Conservation (phyloP, 2,797 vertebrate species). For the Micropoecilia bifurca region DNA sequence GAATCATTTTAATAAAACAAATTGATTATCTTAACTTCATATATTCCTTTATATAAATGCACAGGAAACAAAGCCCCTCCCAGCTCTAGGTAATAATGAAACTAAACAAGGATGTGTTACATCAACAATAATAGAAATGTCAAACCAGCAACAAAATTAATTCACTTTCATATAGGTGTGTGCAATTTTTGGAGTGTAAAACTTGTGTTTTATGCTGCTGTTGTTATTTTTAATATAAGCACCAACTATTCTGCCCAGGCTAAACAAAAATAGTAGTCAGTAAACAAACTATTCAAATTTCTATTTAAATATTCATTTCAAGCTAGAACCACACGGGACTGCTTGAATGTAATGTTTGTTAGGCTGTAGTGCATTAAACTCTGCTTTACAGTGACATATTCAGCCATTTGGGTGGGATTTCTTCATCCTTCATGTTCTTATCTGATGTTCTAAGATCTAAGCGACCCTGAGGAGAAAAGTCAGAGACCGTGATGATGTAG, state of each 20-base stretch:
- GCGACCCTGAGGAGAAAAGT: background rate
- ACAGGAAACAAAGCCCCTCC: background rate
- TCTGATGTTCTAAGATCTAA: background rate
- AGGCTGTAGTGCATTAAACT: background rate
- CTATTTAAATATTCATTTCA: background rate
- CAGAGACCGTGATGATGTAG: background rate
- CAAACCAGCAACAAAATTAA: too few relatives aligned
- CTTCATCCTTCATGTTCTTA: background rate
- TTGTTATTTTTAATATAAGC: background rate
- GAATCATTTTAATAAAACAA: background rate
- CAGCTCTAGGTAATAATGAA: background rate
- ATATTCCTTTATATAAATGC: too few relatives aligned
- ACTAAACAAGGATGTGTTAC: background rate
- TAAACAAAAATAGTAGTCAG: background rate
- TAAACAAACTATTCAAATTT: background rate
- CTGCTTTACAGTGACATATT: background rate
- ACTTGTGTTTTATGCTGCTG: too few relatives aligned
- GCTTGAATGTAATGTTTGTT: background rate
- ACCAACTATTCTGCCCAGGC: background rate
- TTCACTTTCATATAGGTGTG: too few relatives aligned
- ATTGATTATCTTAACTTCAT: too few relatives aligned
- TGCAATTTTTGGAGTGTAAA: too few relatives aligned
- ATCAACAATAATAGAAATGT: too few relatives aligned
- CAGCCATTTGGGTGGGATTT: background rate
- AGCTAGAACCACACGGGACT: background rate